phyloP scores from a whole-genome alignment of 2,888 invertebrate genomes.

The Hololepta plana region DNA sequence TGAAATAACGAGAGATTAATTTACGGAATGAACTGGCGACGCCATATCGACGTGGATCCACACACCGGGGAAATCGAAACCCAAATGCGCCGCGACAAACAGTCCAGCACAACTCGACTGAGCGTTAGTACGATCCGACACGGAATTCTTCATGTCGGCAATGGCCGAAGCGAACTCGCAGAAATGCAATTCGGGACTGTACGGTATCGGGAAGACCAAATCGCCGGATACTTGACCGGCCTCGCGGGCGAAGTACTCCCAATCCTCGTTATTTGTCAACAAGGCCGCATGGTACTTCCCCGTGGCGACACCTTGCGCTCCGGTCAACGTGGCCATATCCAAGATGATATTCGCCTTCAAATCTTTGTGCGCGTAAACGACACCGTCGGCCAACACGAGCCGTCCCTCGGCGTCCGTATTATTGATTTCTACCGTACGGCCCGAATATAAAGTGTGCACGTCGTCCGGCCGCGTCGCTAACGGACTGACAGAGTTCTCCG shows the following conservation, averaged over 20 bases:
- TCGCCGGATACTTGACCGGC: constrained; percentile 66
- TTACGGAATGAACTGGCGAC: constrained; percentile 57
- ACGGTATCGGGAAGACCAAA: constrained; percentile 70
- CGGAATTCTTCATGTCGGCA: constrained; percentile 90
- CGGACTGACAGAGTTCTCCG: constrained; percentile 80
- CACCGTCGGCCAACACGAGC: constrained; percentile 74
- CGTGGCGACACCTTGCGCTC: constrained; percentile 74
- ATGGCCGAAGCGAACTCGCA: constrained; percentile 66
- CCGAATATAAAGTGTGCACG: constrained; percentile 76
- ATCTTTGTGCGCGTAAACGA: constrained; percentile 62
- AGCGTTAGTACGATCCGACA: constrained; percentile 71
- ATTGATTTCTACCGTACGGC: constrained; percentile 83
- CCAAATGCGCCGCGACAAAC: constrained; percentile 72
- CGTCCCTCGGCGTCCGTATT: constrained; percentile 91
- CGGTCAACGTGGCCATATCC: constrained; percentile 83
- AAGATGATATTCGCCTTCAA: constrained; percentile 69
- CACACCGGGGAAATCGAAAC: constrained; percentile 67
- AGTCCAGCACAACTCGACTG: constrained; percentile 78
- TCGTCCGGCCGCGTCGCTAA: constrained; percentile 75
- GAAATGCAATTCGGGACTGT: constrained; percentile 79
- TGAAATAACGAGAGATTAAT: too few species aligned
- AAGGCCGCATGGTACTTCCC: constrained; percentile 78
- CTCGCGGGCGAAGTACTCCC: constrained; percentile 41
- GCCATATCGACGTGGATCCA: constrained; percentile 93
- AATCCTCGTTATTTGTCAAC: constrained; percentile 48